Evolutionary conservation across 2,797 vertebrate species (phyloP).

Genomic region (Dromococcyx pavoninus): DNA sequence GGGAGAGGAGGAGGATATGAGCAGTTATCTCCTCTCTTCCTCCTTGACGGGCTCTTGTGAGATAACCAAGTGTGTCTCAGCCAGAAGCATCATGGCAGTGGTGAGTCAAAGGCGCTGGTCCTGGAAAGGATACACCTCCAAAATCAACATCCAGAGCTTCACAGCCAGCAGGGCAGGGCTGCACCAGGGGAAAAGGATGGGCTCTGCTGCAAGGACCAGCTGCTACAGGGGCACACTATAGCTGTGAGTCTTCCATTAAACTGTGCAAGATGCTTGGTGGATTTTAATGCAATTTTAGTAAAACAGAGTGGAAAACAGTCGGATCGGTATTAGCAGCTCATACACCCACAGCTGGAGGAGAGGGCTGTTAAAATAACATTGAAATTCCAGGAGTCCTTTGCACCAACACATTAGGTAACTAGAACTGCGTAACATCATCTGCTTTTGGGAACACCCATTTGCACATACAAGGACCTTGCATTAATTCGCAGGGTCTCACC

Average conservation of each 20-base stretch:
- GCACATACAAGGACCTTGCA: background rate
- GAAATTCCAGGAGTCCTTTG: background rate
- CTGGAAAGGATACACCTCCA: constrained; percentile 6
- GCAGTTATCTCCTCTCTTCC: background rate
- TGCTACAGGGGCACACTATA: background rate
- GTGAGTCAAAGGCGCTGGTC: background rate
- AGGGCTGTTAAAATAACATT: background rate
- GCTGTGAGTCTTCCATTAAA: background rate
- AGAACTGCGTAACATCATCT: background rate
- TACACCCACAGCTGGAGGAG: background rate
- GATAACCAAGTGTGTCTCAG: background rate
- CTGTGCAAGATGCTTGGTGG: background rate
- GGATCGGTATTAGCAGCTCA: background rate
- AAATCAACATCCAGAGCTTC: constrained; percentile 36
- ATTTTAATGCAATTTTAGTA: background rate
- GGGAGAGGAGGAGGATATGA: background rate
- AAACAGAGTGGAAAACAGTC: background rate
- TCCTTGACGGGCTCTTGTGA: background rate
- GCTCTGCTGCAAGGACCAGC: background rate
- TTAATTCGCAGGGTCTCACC: background rate
- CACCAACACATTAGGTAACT: background rate
- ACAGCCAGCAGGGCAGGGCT: background rate
- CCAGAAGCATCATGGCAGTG: constrained; percentile 1
- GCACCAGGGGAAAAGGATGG: fast-evolving
- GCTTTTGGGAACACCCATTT: background rate